These are phyloP conservation scores for Tinea pellionella DNA, from an alignment of 2,888 invertebrate species.

Conservation along the genomic window DNA sequence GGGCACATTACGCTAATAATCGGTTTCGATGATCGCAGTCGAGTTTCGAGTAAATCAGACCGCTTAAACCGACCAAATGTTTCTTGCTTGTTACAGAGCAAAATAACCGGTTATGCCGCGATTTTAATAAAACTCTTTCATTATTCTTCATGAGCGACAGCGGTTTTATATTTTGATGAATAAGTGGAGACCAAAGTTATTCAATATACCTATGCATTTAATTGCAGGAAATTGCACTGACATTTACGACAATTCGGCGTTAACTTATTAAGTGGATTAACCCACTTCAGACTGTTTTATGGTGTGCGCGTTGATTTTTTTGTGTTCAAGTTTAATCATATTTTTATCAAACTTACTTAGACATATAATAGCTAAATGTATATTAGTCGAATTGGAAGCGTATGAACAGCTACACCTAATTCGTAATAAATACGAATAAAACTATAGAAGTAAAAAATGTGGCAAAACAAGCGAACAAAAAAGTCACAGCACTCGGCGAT, in stretches of 20 bases:
- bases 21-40: constrained; percentile 25
- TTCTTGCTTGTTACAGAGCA: constrained; percentile 42
- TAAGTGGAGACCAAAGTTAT: background rate
- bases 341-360: no score
- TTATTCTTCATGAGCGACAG: background rate
- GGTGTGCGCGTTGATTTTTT: no score
- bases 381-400: background rate
- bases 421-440: background rate
- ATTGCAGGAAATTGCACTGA: no score
- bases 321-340: no score
- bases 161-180: background rate
- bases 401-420: background rate
- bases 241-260: no score
- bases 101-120: constrained; percentile 38
- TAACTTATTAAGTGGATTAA: no score
- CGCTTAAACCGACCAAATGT: constrained; percentile 26
- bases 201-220: no score
- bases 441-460: constrained; percentile 3
- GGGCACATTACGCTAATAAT: constrained; percentile 46
- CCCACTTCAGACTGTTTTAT: no score
- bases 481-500: constrained; percentile 16
- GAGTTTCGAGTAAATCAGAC: background rate
- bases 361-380: no score
- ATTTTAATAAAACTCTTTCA: constrained; percentile 1
- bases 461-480: background rate